Percentiles rank a stretch among this genome's conserved stretches.
These are phyloP conservation scores for Mormyrops boulengeri DNA, from an alignment of 2,797 vertebrate genomes.

Conservation along the genomic window DNA sequence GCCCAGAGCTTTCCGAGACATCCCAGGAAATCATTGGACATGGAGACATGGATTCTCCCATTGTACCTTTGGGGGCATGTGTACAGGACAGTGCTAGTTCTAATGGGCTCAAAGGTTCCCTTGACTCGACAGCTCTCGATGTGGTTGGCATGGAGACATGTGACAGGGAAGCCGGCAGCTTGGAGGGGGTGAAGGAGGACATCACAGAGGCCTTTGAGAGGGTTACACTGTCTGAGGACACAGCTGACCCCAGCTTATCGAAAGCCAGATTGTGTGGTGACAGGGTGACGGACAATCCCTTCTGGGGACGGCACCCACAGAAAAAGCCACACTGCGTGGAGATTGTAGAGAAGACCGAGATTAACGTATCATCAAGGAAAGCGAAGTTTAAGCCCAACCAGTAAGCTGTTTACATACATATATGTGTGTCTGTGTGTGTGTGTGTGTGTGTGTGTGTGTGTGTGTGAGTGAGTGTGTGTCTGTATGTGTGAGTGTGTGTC, in stretches of 20 bases:
- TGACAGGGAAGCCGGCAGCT: conserved; percentile 33
- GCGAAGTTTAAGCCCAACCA: conserved; percentile 75
- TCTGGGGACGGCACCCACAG: conserved; percentile 41
- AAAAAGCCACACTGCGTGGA: conserved; percentile 69
- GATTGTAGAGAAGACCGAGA: conserved; percentile 68
- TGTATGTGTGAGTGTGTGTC: no score
- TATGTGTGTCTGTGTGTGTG: no score
- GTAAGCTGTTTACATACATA: conserved; percentile 61
- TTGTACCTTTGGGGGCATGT: conserved; percentile 21
- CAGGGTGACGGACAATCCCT: conserved; percentile 39
- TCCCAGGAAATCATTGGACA: conserved; percentile 12
- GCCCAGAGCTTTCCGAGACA: neutral
- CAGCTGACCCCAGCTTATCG: neutral
- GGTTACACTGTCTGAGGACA: conserved; percentile 56
- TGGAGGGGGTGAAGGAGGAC: conserved; percentile 42
- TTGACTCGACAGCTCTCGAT: conserved; percentile 17
- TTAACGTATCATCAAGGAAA: conserved; percentile 44
- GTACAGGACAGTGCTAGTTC: conserved; percentile 26
- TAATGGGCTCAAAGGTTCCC: conserved; percentile 22
- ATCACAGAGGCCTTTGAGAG: conserved; percentile 65
- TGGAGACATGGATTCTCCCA: neutral
- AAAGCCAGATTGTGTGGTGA: conserved; percentile 33
- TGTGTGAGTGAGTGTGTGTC: no score
- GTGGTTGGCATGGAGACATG: conserved; percentile 41
- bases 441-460: no score